Evolutionary conservation across 2,888 invertebrate genomes (phyloP).

Genomic region (Notocelia uddmanniana): DNA sequence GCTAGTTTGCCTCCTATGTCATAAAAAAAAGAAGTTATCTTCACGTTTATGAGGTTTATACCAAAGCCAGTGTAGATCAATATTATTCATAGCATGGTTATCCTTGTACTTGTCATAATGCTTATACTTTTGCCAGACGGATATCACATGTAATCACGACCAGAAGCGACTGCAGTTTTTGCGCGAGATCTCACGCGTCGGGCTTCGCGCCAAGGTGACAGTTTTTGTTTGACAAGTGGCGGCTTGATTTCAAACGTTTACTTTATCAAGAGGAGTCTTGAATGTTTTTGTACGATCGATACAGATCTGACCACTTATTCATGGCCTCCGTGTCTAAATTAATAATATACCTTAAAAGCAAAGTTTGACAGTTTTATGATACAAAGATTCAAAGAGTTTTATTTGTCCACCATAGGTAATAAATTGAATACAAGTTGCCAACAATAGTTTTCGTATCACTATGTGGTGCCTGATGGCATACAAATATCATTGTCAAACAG

Average conservation of each 20-base stretch:
- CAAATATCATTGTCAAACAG: no score
- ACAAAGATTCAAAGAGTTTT: no score
- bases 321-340: background rate
- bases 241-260: conserved; percentile 24
- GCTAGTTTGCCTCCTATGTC: no score
- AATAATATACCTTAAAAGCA: no score
- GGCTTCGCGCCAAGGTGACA: conserved; percentile 26
- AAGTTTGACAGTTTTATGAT: no score
- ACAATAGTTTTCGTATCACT: no score
- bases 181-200: conserved; percentile 19
- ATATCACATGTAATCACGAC: conserved; percentile 19
- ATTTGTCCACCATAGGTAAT: no score
- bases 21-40: no score
- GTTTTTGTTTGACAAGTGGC: conserved; percentile 22
- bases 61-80: no score
- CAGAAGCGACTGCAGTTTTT: conserved; percentile 29
- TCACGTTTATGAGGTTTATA: no score
- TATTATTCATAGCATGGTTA: background rate
- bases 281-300: conserved; percentile 15
- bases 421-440: no score
- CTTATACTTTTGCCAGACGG: background rate
- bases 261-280: background rate
- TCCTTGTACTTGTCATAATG: background rate
- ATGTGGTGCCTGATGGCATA: no score
- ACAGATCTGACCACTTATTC: background rate